Percentiles rank a stretch among this genome's conserved stretches.
These are phyloP conservation scores for Limonius californicus DNA, from an alignment of 1,140 invertebrate species.

Conservation along the genomic window DNA sequence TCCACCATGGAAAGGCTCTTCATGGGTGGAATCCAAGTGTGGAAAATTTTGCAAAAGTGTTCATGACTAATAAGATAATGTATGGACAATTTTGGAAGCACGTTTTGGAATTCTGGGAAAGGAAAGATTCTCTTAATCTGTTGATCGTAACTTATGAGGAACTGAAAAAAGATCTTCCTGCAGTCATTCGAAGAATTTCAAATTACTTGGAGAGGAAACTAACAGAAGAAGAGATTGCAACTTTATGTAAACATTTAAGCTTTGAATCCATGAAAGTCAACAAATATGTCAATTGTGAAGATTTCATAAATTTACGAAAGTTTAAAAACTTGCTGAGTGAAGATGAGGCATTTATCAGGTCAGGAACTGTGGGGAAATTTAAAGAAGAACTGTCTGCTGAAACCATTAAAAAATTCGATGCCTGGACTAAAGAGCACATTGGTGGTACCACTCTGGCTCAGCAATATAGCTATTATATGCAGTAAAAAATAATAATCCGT, in stretches of 20 bases:
- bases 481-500: too few relatives aligned
- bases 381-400: slow-evolving; percentile 74
- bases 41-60: not conserved
- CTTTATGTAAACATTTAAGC: slow-evolving; percentile 69
- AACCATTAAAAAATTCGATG: slow-evolving; percentile 65
- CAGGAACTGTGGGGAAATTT: slow-evolving; percentile 82
- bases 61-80: not conserved
- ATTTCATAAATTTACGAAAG: slow-evolving; percentile 48
- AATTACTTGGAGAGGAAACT: slow-evolving; percentile 68
- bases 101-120: slow-evolving; percentile 68
- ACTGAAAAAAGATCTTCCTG: slow-evolving; percentile 68
- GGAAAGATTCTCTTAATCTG: slow-evolving; percentile 67
- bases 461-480: too few relatives aligned
- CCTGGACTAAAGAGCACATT: slow-evolving; percentile 60
- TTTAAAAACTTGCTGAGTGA: not conserved
- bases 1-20: not conserved
- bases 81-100: slow-evolving; percentile 50
- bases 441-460: too few relatives aligned
- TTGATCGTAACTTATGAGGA: slow-evolving; percentile 83
- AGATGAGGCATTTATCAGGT: slow-evolving; percentile 63
- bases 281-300: slow-evolving; percentile 59
- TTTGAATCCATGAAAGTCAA: slow-evolving; percentile 81
- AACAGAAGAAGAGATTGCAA: slow-evolving; percentile 60
- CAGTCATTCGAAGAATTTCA: slow-evolving; percentile 64
- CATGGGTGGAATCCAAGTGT: not conserved